Evolutionary conservation across 2,888 invertebrate species (phyloP).

Genomic region (Athripsodes cinereus): DNA sequence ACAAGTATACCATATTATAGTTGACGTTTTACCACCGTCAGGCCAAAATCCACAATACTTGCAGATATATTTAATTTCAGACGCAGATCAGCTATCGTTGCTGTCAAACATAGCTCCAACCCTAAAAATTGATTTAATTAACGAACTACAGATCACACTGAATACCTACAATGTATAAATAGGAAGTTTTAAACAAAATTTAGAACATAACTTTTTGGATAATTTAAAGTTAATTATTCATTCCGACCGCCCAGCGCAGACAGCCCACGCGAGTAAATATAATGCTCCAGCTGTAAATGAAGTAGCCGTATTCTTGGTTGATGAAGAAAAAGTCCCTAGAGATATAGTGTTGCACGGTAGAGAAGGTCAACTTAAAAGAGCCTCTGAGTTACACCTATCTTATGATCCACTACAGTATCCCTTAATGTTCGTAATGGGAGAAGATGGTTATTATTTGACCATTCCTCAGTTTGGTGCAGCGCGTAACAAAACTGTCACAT

Average conservation of each 20-base stretch:
- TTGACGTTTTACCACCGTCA: not conserved
- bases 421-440: not conserved
- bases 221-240: not conserved
- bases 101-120: not conserved
- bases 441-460: not conserved
- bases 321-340: not conserved
- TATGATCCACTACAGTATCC: not conserved
- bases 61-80: not conserved
- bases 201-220: not conserved
- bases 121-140: not conserved
- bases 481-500: not conserved
- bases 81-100: not conserved
- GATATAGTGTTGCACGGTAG: not conserved
- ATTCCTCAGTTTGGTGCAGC: not conserved
- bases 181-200: not conserved
- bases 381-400: not conserved
- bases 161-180: not conserved
- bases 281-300: not conserved
- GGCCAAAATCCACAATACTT: not conserved
- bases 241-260: not conserved
- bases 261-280: not conserved
- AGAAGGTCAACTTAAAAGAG: not conserved
- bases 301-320: not conserved
- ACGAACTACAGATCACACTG: not conserved
- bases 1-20: not conserved